Conservation (phyloP, 2,888 invertebrate species). For the Lithosia quadra region DNA sequence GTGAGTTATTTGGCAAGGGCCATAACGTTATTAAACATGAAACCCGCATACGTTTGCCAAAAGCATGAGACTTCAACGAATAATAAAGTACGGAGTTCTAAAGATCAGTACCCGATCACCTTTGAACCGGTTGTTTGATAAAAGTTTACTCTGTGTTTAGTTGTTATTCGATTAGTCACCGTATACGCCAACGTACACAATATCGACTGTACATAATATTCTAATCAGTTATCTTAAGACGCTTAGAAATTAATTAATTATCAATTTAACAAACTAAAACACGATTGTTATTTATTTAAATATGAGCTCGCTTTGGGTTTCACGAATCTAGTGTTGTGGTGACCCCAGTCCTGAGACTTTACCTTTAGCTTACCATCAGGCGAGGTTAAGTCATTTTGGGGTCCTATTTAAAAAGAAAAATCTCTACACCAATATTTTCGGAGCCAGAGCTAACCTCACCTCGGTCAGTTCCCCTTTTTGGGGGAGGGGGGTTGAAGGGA, state of each 20-base stretch:
- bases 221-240: constrained; percentile 27
- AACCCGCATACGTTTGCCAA: background rate
- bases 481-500: no score
- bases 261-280: background rate
- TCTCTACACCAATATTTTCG: no score
- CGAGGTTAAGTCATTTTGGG: no score
- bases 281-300: no score
- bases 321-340: no score
- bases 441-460: no score
- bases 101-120: constrained; percentile 28
- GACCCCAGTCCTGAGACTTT: no score
- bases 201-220: constrained; percentile 43
- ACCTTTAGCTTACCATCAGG: no score
- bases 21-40: background rate
- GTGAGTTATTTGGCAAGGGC: background rate
- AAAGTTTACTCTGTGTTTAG: constrained; percentile 6
- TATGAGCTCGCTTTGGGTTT: no score
- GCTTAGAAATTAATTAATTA: background rate
- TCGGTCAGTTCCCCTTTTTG: no score
- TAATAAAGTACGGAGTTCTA: background rate
- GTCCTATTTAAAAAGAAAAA: no score
- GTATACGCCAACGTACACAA: constrained; percentile 28
- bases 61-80: background rate
- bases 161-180: constrained; percentile 27
- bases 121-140: constrained; percentile 41